phyloP scores from a whole-genome alignment of 2,888 invertebrate genomes.

The Drosophila tripunctata region DNA sequence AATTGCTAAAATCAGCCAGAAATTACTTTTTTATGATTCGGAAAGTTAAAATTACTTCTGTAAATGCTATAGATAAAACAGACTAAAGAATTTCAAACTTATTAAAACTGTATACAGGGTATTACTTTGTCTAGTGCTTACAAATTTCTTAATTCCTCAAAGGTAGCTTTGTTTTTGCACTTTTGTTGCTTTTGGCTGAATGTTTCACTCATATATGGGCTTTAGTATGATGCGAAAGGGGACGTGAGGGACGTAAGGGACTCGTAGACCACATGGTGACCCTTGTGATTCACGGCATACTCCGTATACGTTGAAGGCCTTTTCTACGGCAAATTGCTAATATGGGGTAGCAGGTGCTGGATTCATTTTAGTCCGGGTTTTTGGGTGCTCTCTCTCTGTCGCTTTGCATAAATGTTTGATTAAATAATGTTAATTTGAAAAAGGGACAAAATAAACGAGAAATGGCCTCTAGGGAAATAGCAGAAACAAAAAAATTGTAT shows the following conservation, averaged over 20 bases:
- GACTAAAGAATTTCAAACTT: too few species aligned
- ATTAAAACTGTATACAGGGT: constrained; percentile 12
- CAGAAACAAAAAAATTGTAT: background rate
- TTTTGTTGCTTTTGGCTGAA: constrained; percentile 25
- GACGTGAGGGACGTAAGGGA: constrained; percentile 13
- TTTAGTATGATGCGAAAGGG: constrained; percentile 15
- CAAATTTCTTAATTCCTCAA: background rate
- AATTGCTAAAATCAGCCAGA: too few species aligned
- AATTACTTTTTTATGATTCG: too few species aligned
- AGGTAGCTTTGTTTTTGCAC: constrained; percentile 14
- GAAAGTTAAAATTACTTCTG: too few species aligned
- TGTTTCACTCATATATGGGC: constrained; percentile 52
- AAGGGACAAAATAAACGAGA: constrained; percentile 35
- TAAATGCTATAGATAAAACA: too few species aligned
- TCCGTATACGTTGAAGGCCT: constrained; percentile 7
- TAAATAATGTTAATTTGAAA: constrained; percentile 74
- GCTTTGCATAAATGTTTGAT: constrained; percentile 65
- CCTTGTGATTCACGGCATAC: constrained; percentile 12
- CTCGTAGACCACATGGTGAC: constrained; percentile 57
- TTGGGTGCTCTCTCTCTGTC: constrained; percentile 46
- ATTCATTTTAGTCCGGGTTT: constrained; percentile 23
- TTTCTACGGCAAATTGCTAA: constrained; percentile 46
- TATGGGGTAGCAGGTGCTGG: constrained; percentile 62
- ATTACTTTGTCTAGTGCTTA: background rate
- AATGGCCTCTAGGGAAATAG: constrained; percentile 20